Conservation (phyloP, 1,140 invertebrate genomes). For the Bombus cullumanus region DNA sequence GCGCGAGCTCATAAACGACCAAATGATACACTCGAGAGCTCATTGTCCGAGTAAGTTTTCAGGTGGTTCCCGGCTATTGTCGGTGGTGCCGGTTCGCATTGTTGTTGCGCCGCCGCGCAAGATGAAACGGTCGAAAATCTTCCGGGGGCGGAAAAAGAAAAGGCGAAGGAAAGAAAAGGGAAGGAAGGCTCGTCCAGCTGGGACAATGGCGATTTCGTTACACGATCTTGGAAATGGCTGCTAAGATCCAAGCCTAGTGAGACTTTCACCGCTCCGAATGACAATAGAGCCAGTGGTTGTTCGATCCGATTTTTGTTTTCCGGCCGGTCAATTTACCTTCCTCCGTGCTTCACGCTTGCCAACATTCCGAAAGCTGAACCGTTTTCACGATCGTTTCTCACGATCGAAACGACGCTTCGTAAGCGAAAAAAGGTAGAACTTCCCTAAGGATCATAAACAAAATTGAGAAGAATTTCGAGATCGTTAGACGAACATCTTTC, state of each 20-base stretch:
- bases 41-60: constrained; percentile 77
- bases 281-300: constrained; percentile 30
- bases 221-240: constrained; percentile 27
- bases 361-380: not conserved
- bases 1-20: constrained; percentile 75
- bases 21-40: constrained; percentile 78
- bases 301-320: constrained; percentile 54
- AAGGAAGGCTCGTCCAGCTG: not conserved
- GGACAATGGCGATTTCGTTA: constrained; percentile 38
- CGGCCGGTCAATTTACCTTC: constrained; percentile 20
- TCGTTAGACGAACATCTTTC: not conserved
- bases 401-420: not conserved
- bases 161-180: constrained; percentile 29
- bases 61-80: constrained; percentile 70
- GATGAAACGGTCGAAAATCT: constrained; percentile 64
- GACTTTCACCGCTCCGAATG: constrained; percentile 18
- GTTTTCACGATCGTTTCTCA: not conserved
- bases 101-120: constrained; percentile 51
- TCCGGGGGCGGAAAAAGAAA: constrained; percentile 29
- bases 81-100: constrained; percentile 59
- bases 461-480: not conserved
- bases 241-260: not conserved
- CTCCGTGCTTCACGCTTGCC: constrained; percentile 19
- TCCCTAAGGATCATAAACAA: not conserved
- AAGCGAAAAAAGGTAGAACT: not conserved